Base-by-base conservation (phyloP, 2,113 vertebrate species). In the Carettochelys insculpta region DNA sequence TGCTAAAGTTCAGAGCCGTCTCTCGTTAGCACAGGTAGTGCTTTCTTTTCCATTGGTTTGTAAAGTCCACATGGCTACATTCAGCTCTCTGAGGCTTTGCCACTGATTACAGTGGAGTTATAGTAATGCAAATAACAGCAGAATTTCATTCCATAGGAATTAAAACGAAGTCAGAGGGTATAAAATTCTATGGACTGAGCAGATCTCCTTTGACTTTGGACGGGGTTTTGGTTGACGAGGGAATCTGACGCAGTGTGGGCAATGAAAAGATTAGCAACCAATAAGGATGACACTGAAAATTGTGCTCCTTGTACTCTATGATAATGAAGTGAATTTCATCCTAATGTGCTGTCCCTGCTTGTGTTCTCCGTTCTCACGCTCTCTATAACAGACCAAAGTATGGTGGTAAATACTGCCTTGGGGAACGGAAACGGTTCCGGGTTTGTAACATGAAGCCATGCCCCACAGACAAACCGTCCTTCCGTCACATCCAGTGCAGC, bases 401-500 rank as follows among this genome's bases (percentile, higher is more conserved):
- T 24, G 98, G 98, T 31, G 99, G 99, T 80, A 98, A 92, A 76
- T 99, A 99, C 94, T 99, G 99, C 91, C 96, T 99, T 9, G 99
- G 99, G 2, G 98, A 99, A 87, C 96, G 99, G 34, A 98, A 94
- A 24, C 97, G 98, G 68, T 98, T 98, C 96, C 97, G 97, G 45
- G 97, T 99, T 43, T 99, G 99, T 95, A 98, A 97, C 87, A 61
- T 88, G 11, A 77, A 94, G 24, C 92, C 97, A 0, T 99, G 99
- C 73, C 96, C 96, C 2, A 16, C 3, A 0, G 97, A 97, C 51
- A 80, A 34, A 22, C 98, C 98, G 11, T 97, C 98, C 85, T 99
- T 99, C 97, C 98, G 99, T 80, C 97, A 98, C 6, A 3, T 98
- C 24, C 99, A 99, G 97, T 99, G 99, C 91, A 97, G 98, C 94